Conservation (phyloP, 2,797 vertebrate species). For the Crocidura indochinensis region DNA sequence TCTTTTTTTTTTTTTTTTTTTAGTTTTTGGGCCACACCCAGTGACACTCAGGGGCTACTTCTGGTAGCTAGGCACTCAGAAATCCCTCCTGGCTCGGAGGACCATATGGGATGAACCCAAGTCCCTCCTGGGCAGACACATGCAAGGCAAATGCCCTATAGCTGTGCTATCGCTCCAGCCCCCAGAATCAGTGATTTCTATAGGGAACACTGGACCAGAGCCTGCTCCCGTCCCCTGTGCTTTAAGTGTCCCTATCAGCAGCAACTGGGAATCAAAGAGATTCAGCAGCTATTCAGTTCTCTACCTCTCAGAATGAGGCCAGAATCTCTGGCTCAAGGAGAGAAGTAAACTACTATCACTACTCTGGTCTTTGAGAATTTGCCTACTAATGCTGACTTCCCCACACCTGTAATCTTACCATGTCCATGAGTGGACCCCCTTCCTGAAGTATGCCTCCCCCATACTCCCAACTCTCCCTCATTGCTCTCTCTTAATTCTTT, state of each 20-base stretch:
- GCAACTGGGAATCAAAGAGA: conserved; percentile 35
- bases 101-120: too few species aligned
- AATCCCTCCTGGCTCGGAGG: too few species aligned
- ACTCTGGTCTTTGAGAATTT: not conserved
- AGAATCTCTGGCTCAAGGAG: conserved; percentile 37
- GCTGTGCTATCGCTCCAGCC: too few species aligned
- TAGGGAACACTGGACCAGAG: not conserved
- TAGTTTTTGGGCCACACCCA: too few species aligned
- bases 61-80: too few species aligned
- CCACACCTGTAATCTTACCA: not conserved
- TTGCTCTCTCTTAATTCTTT: conserved; percentile 14
- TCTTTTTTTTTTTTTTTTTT: too few species aligned
- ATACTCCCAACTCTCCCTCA: not conserved
- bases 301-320: not conserved
- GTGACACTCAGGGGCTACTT: too few species aligned
- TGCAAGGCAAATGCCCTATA: too few species aligned
- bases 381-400: not conserved
- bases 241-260: not conserved
- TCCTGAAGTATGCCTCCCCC: conserved; percentile 15
- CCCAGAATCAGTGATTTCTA: not conserved
- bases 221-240: not conserved
- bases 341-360: conserved; percentile 48
- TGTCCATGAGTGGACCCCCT: not conserved
- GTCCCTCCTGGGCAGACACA: too few species aligned
- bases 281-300: not conserved